Evolutionary conservation across 1,140 invertebrate species (phyloP).

Genomic region (Drosophila serrata): DNA sequence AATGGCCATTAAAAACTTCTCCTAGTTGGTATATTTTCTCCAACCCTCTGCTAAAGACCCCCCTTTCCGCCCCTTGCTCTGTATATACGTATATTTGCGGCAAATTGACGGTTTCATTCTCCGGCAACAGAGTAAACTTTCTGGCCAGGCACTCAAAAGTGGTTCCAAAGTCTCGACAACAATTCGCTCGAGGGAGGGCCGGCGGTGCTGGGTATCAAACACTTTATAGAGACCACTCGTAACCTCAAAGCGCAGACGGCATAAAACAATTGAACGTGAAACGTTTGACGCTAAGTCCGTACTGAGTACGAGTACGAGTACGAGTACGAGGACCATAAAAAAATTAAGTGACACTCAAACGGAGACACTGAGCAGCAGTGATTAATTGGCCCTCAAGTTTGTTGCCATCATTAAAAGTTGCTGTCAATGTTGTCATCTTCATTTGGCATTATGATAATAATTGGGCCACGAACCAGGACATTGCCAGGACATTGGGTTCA

Average conservation of each 20-base stretch:
- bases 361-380: constrained; percentile 51
- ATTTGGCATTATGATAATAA: constrained; percentile 82
- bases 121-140: constrained; percentile 57
- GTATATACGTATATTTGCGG: constrained; percentile 50
- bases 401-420: constrained; percentile 75
- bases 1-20: constrained; percentile 79
- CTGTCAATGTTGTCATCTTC: constrained; percentile 77
- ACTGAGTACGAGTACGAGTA: constrained; percentile 49
- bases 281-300: constrained; percentile 45
- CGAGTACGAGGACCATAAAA: constrained; percentile 52
- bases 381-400: constrained; percentile 73
- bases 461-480: constrained; percentile 56
- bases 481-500: constrained; percentile 16
- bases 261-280: constrained; percentile 80
- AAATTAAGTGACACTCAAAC: constrained; percentile 78
- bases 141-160: constrained; percentile 56
- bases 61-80: not conserved
- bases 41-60: not conserved
- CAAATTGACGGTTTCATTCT: constrained; percentile 70
- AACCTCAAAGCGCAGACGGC: constrained; percentile 70
- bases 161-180: constrained; percentile 51
- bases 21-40: constrained; percentile 30
- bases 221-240: constrained; percentile 55
- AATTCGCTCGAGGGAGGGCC: constrained; percentile 42
- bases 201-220: constrained; percentile 13